A percentile compares a stretch with the other conserved stretches of the same genome.
These are phyloP conservation scores for Vireo altiloquus DNA, from an alignment of 2,113 vertebrate species.

Conservation along the genomic window DNA sequence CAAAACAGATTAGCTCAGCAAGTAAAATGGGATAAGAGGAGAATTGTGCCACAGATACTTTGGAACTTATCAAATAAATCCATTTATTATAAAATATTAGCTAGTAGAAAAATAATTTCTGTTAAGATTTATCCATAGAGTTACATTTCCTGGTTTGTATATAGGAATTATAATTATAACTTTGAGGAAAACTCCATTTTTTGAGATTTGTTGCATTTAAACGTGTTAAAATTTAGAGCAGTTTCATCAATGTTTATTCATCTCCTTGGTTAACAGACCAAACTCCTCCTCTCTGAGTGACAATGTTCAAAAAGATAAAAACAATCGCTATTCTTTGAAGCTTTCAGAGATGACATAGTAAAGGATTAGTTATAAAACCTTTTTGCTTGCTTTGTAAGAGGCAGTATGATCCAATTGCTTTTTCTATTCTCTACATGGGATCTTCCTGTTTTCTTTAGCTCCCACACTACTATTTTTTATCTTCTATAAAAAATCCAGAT, in stretches of 20 bases:
- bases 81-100: not conserved
- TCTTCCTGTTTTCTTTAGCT: slow-evolving; percentile 57
- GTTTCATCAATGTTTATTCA: not conserved
- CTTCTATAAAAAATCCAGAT: slow-evolving; percentile 35
- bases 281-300: not conserved
- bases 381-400: not conserved
- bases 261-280: not conserved
- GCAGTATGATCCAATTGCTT: not conserved
- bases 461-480: slow-evolving; percentile 16
- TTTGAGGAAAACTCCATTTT: not conserved
- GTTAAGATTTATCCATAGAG: not conserved
- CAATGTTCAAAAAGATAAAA: not conserved
- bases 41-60: not conserved
- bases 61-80: not conserved
- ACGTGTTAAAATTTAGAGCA: not conserved
- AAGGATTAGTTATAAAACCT: not conserved
- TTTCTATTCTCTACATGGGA: not conserved
- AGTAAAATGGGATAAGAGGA: not conserved
- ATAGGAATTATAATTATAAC: not conserved
- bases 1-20: slow-evolving; percentile 14
- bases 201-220: not conserved
- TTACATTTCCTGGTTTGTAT: not conserved
- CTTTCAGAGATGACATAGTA: not conserved
- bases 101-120: not conserved
- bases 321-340: not conserved